A percentile compares a stretch with the other conserved stretches of the same genome.
Conservation (phyloP, 2,888 invertebrate species). For the Cactoblastis cactorum region DNA sequence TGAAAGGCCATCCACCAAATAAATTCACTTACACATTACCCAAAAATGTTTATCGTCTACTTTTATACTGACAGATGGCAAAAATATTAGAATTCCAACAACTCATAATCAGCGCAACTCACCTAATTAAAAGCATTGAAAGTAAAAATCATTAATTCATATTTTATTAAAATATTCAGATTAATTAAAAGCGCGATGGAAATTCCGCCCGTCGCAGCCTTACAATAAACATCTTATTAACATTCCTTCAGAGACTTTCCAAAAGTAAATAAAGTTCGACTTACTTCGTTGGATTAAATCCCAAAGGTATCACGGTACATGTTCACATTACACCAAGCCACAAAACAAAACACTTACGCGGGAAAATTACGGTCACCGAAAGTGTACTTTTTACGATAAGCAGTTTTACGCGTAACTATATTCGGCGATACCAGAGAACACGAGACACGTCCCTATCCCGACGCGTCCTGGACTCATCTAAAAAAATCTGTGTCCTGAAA, state of each 20-base stretch:
- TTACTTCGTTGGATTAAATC: slow-evolving; percentile 33
- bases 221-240: slow-evolving; percentile 10
- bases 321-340: slow-evolving; percentile 29
- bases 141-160: neutral
- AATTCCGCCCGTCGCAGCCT: slow-evolving; percentile 10
- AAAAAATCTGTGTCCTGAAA: slow-evolving; percentile 70
- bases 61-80: slow-evolving; percentile 1
- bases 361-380: slow-evolving; percentile 30
- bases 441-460: slow-evolving; percentile 56
- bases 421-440: slow-evolving; percentile 30
- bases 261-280: slow-evolving; percentile 28
- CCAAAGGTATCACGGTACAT: slow-evolving; percentile 24
- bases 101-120: neutral
- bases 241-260: slow-evolving; percentile 18
- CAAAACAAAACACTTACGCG: slow-evolving; percentile 37
- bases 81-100: neutral
- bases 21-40: too few species aligned
- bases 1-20: too few species aligned
- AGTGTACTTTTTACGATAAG: neutral
- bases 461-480: slow-evolving; percentile 64
- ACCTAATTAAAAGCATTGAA: neutral
- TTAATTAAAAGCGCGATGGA: slow-evolving; percentile 5
- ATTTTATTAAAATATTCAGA: slow-evolving; percentile 10
- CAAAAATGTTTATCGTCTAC: too few species aligned
- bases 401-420: slow-evolving; percentile 45